phyloP scores from a whole-genome alignment of 2,888 invertebrate species.

The Matsumyia berberina region DNA sequence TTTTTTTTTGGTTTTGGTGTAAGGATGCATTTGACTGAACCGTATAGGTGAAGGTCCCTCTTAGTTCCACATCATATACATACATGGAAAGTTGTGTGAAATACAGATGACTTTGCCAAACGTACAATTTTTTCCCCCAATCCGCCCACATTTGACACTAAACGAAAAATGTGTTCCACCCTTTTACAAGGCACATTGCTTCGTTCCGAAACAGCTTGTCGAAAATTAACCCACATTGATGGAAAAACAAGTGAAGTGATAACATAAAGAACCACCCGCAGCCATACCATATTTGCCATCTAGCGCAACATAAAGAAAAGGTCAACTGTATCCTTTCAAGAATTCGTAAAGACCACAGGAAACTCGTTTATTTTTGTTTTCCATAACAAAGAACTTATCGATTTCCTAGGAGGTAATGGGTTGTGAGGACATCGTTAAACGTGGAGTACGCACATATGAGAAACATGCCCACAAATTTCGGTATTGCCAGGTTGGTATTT shows the following conservation, averaged over 20 bases:
- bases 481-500: conserved; percentile 6
- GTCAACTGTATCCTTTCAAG: conserved; percentile 6
- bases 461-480: not conserved
- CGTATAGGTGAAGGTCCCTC: too few species aligned
- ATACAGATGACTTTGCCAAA: not conserved
- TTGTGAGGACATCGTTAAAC: not conserved
- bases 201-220: conserved; percentile 43
- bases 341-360: conserved; percentile 1
- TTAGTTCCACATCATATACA: too few species aligned
- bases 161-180: not conserved
- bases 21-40: too few species aligned
- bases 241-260: conserved; percentile 29
- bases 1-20: too few species aligned
- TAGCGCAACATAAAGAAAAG: conserved; percentile 7
- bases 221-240: conserved; percentile 55
- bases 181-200: conserved; percentile 8
- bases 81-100: not conserved
- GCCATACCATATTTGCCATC: conserved; percentile 4
- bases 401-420: conserved; percentile 3
- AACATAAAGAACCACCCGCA: conserved; percentile 15
- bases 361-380: conserved; percentile 10
- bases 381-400: conserved; percentile 15
- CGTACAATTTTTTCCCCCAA: not conserved
- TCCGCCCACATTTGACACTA: not conserved
- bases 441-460: not conserved